Evolutionary conservation across 2,113 vertebrate species (phyloP).

Genomic region (Pao palembangensis): DNA sequence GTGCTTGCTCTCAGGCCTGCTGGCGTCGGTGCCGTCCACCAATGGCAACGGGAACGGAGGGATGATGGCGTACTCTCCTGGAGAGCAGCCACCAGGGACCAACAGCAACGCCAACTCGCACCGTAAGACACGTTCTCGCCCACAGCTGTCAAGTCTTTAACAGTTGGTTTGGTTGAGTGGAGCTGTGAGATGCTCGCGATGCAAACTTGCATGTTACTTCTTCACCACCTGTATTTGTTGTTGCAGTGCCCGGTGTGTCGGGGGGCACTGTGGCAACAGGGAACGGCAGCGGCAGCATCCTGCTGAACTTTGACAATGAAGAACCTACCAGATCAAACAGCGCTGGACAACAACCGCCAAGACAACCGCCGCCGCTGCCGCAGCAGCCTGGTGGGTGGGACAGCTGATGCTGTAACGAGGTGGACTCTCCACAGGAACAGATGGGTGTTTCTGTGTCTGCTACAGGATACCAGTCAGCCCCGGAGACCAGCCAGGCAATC

Average conservation of each 20-base stretch:
- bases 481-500: slow-evolving; percentile 49
- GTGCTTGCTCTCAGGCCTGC: slow-evolving; percentile 59
- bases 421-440: no score
- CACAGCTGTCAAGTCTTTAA: neutral
- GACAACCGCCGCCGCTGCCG: neutral
- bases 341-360: slow-evolving; percentile 42
- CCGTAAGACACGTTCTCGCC: slow-evolving; percentile 6
- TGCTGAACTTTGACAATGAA: slow-evolving; percentile 64
- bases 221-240: neutral
- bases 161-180: no score
- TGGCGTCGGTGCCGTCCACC: slow-evolving; percentile 78
- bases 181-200: no score
- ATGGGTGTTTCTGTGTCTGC: neutral
- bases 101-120: slow-evolving; percentile 52
- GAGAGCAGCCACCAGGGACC: slow-evolving; percentile 69
- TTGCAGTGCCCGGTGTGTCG: slow-evolving; percentile 45
- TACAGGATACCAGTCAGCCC: slow-evolving; percentile 64
- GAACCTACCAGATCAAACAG: slow-evolving; percentile 46
- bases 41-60: slow-evolving; percentile 71
- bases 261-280: slow-evolving; percentile 44
- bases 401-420: no score
- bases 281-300: slow-evolving; percentile 64
- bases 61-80: slow-evolving; percentile 71
- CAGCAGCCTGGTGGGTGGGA: neutral
- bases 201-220: neutral